Conservation (phyloP, 2,113 vertebrate genomes). For the Melanerpes aurifrons region DNA sequence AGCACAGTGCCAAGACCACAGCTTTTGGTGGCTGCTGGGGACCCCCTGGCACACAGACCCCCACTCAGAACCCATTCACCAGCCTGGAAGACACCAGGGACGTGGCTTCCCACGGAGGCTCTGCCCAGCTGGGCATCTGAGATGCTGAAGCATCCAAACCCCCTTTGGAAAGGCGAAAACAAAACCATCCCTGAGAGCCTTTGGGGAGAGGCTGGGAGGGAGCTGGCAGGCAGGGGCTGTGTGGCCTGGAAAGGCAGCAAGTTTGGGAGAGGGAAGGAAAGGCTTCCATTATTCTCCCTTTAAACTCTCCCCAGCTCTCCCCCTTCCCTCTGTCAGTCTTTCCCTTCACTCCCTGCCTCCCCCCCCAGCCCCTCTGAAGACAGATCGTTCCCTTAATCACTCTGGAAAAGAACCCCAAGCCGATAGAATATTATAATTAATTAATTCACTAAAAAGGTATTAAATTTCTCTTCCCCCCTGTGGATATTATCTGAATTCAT, state of each 20-base stretch:
- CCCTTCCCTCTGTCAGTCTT: conserved; percentile 69
- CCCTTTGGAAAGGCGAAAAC: not conserved
- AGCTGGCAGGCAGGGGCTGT: not conserved
- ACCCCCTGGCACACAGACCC: not conserved
- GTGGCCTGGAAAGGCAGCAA: conserved; percentile 39
- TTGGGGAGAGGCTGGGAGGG: not conserved
- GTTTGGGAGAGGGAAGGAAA: conserved; percentile 61
- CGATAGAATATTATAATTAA: conserved; percentile 99
- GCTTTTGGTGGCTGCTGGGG: not conserved
- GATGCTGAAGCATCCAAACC: not conserved
- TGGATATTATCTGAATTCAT: conserved; percentile 99
- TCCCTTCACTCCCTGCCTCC: not conserved
- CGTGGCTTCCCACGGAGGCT: fast-evolving
- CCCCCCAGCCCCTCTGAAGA: conserved; percentile 76
- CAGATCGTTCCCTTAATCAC: conserved; percentile 98
- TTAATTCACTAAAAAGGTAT: conserved; percentile 99
- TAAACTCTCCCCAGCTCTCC: conserved; percentile 40
- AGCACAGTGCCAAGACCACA: not conserved
- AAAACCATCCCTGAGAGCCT: not conserved
- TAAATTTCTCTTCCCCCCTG: conserved; percentile 96
- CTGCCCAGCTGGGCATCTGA: fast-evolving
- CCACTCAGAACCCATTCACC: not conserved
- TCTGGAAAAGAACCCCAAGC: conserved; percentile 97
- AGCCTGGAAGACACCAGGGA: not conserved
- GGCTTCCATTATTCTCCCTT: conserved; percentile 70